Conservation (phyloP, 2,797 vertebrate genomes). For the Otolemur crassicaudatus region DNA sequence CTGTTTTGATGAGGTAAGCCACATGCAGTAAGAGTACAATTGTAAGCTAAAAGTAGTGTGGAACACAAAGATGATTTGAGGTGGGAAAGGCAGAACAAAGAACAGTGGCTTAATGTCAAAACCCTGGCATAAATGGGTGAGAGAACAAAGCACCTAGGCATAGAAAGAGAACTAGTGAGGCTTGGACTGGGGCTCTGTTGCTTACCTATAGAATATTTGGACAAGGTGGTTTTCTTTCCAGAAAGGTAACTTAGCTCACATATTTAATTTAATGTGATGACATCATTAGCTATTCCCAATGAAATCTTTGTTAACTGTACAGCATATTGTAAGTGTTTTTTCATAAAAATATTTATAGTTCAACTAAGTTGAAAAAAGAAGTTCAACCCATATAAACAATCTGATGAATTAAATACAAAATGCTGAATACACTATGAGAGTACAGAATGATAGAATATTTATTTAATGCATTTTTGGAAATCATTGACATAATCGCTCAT, state of each 20-base stretch:
- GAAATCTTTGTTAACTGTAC: slow-evolving; percentile 10
- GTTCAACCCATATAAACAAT: not conserved
- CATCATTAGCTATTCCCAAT: slow-evolving; percentile 3
- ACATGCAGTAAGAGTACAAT: not conserved
- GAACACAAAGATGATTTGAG: not conserved
- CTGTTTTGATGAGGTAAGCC: not conserved
- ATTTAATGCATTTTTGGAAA: not conserved
- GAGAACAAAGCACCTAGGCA: not conserved
- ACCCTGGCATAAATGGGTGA: not conserved
- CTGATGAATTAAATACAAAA: not conserved
- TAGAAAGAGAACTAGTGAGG: not conserved
- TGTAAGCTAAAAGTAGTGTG: not conserved
- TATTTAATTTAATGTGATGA: not conserved
- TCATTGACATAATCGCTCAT: not conserved
- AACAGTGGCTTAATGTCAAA: not conserved
- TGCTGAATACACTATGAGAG: not conserved
- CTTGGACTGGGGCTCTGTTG: not conserved
- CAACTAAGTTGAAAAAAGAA: not conserved
- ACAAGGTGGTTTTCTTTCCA: not conserved
- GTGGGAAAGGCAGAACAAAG: not conserved
- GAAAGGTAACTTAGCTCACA: not conserved
- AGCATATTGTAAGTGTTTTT: not conserved
- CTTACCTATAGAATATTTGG: not conserved
- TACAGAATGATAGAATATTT: not conserved
- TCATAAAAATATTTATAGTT: slow-evolving; percentile 12